phyloP scores from a whole-genome alignment of 1,140 invertebrate species.

The Vanessa atalanta region DNA sequence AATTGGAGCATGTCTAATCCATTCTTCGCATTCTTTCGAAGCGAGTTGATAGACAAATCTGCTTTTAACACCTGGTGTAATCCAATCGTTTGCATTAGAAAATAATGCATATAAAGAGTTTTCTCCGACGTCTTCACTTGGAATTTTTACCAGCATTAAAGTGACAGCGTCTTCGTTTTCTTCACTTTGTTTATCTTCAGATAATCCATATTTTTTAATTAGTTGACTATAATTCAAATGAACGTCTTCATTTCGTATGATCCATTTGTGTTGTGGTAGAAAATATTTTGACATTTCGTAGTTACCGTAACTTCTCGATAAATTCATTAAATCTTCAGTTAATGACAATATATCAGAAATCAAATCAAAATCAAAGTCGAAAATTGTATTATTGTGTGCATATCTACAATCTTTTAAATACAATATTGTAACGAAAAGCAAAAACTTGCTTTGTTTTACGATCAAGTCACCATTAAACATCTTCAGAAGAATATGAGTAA shows the following conservation, averaged over 20 bases:
- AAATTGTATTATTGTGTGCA: conserved; percentile 23
- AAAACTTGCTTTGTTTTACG: conserved; percentile 28
- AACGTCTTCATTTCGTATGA: conserved; percentile 16
- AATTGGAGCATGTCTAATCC: not conserved
- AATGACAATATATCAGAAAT: conserved; percentile 24
- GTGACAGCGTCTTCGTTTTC: conserved; percentile 6
- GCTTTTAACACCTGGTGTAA: not conserved
- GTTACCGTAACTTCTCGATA: conserved; percentile 17
- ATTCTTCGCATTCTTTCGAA: not conserved
- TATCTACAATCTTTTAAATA: conserved; percentile 23
- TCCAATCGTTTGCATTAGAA: not conserved
- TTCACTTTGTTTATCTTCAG: conserved; percentile 2
- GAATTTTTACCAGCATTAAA: not conserved
- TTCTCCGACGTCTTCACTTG: not conserved
- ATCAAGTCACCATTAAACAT: conserved; percentile 27
- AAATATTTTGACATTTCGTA: conserved; percentile 20
- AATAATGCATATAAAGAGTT: not conserved
- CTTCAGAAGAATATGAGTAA: conserved; percentile 18
- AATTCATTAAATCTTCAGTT: conserved; percentile 27
- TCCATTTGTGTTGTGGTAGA: conserved; percentile 16
- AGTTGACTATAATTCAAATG: conserved; percentile 16
- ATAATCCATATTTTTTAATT: conserved; percentile 16
- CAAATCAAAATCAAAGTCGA: conserved; percentile 30
- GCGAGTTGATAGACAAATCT: not conserved
- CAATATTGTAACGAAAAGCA: conserved; percentile 23